Evolutionary conservation across 2,797 vertebrate species (phyloP), one percentile per base, ranked within the genome.

Genomic region (Columba guinea): DNA sequence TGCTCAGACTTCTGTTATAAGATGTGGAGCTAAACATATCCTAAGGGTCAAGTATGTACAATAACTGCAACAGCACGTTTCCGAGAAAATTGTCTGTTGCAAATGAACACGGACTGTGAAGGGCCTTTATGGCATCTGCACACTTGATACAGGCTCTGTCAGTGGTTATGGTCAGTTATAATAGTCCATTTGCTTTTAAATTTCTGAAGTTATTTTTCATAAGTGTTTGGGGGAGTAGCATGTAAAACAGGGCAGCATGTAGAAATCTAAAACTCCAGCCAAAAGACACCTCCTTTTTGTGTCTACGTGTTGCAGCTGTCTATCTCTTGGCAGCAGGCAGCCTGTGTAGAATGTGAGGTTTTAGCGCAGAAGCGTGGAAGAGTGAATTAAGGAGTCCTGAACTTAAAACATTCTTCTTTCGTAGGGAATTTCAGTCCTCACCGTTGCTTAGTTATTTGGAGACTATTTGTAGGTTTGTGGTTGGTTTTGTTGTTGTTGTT

Each of bases 301-400:
- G 94, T 95, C 86, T 94, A 7, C 5, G 28, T 94, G 79, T 90
- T 95, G 89, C 94, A 95, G 93, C 94, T 96, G 94, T 92, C 95
- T 96, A 94, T 96, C 92, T 96, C 68, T 95, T 94, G 93, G 92
- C 94, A 95, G 84, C 93, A 94, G 88, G 75, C 95, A 92, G 86
- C 44, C 55, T 81, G 78, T 75, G 78, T 62, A 96, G 92, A 80
- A 69, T 60, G 90, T 79, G 93, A 90, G 56, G 84, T 84, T 95
- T 96, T 77, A 85, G 69, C 27, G 7, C 53, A 90, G 69, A 64
- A 94, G 77, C 14, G 2, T 95, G 78, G 85, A 94, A 90, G 78
- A 91, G 78, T 68, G 46, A 95, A 87, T 84, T 84, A 89, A 82
- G 64, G 88, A 75, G 62, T 92, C 87, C 68, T 85, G 78, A 90